Evolutionary conservation across 2,113 vertebrate species (phyloP).

Genomic region (Cathartes aura): DNA sequence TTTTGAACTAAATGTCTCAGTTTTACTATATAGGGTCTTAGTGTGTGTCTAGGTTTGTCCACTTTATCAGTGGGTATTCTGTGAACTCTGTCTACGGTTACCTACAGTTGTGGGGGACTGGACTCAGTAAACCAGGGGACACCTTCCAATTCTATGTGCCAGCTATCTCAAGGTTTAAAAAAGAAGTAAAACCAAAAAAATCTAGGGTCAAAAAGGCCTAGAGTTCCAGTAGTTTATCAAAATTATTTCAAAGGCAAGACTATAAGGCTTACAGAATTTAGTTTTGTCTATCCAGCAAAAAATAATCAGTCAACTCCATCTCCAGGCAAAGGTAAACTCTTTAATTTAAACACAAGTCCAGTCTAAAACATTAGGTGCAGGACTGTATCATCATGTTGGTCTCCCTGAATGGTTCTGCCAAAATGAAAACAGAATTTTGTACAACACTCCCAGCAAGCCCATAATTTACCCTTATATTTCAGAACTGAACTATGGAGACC

Average conservation of each 20-base stretch:
- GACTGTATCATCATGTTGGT: not conserved
- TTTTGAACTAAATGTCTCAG: not conserved
- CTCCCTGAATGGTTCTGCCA: not conserved
- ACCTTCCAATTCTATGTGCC: not conserved
- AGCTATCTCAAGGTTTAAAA: not conserved
- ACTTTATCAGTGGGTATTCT: not conserved
- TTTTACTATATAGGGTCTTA: not conserved
- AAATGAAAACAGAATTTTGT: not conserved
- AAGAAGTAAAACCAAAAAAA: not conserved
- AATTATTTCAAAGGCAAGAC: not conserved
- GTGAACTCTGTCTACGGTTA: not conserved
- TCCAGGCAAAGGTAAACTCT: not conserved
- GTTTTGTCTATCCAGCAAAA: not conserved
- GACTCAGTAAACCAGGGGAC: not conserved
- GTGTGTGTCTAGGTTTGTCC: not conserved
- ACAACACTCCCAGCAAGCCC: not conserved
- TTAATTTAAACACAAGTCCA: not conserved
- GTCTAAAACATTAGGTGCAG: not conserved
- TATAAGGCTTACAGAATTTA: not conserved
- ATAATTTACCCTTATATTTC: not conserved
- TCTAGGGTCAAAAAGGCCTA: not conserved
- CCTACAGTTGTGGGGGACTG: not conserved
- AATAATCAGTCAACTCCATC: not conserved
- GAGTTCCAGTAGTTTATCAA: not conserved
- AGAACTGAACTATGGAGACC: not conserved